phyloP scores from a whole-genome alignment of 2,888 invertebrate species.

The Sinhomidia bicolor region DNA sequence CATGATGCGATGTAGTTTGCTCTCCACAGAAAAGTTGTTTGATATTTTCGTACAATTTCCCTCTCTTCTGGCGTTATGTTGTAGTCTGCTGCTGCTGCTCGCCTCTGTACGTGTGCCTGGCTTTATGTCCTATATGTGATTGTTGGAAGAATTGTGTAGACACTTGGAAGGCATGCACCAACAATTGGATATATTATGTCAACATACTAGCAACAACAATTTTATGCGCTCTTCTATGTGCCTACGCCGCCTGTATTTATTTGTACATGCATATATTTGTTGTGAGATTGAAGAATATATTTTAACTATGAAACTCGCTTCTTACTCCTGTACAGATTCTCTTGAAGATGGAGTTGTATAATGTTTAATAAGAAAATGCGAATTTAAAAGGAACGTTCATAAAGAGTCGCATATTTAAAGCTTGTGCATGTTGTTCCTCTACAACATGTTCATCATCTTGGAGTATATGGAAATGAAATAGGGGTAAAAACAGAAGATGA shows the following conservation, averaged over 20 bases:
- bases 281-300: slow-evolving; percentile 16
- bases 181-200: slow-evolving; percentile 41
- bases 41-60: slow-evolving; percentile 25
- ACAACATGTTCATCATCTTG: background rate
- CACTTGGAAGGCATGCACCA: slow-evolving; percentile 17
- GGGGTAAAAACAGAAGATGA: slow-evolving; percentile 21
- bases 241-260: background rate
- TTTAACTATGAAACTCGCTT: background rate
- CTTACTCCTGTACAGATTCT: background rate
- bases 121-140: slow-evolving; percentile 9
- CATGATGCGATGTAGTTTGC: slow-evolving; percentile 15
- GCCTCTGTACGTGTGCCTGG: background rate
- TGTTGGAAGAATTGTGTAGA: background rate
- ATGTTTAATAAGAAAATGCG: background rate
- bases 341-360: background rate
- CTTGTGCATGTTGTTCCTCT: background rate
- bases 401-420: background rate
- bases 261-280: background rate
- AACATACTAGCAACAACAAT: slow-evolving; percentile 35
- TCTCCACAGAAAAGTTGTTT: slow-evolving; percentile 26
- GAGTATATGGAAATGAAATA: background rate
- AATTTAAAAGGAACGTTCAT: background rate
- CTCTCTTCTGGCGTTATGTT: background rate
- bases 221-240: background rate
- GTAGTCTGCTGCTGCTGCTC: background rate